Percentiles rank a stretch among this genome's conserved stretches.
Evolutionary conservation across 1,140 invertebrate species (phyloP).

Genomic region (Drosophila triauraria): DNA sequence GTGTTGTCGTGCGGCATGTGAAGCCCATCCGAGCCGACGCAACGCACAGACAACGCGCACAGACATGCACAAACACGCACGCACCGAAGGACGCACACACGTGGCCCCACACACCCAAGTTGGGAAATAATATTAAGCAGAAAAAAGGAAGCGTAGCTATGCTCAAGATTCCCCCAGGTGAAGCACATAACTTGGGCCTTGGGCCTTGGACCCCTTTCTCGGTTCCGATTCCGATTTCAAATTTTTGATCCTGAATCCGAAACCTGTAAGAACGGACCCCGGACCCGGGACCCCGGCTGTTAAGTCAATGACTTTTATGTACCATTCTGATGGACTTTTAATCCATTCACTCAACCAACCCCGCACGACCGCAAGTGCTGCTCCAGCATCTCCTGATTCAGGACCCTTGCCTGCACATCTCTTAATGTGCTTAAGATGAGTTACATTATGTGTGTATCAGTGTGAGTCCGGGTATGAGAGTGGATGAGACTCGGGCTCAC

Average conservation of each 20-base stretch:
- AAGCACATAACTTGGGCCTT: conserved; percentile 40
- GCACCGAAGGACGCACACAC: conserved; percentile 1
- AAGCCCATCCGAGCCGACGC: conserved; percentile 66
- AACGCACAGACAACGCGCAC: conserved; percentile 15
- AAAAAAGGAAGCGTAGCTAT: conserved; percentile 48
- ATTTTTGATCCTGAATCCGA: conserved; percentile 11
- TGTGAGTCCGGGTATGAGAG: conserved; percentile 9
- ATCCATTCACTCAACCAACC: conserved; percentile 66
- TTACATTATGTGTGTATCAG: conserved; percentile 68
- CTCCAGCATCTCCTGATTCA: conserved; percentile 40
- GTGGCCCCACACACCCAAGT: conserved; percentile 4
- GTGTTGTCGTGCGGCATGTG: conserved; percentile 80
- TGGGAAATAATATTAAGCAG: conserved; percentile 4
- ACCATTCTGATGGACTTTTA: conserved; percentile 83
- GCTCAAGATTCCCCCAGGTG: conserved; percentile 70
- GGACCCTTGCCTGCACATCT: conserved; percentile 44
- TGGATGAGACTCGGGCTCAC: not conserved
- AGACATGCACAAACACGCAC: conserved; percentile 6
- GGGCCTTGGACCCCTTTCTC: not conserved
- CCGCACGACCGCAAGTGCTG: conserved; percentile 61
- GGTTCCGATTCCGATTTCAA: not conserved
- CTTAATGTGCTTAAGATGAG: conserved; percentile 82
- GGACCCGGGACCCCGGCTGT: conserved; percentile 37
- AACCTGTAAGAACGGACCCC: not conserved
- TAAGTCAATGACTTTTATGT: conserved; percentile 83